Percentiles rank a stretch among this genome's conserved stretches.
Conservation (phyloP, 2,797 vertebrate genomes). For the Pseudotriccus pelzelni region DNA sequence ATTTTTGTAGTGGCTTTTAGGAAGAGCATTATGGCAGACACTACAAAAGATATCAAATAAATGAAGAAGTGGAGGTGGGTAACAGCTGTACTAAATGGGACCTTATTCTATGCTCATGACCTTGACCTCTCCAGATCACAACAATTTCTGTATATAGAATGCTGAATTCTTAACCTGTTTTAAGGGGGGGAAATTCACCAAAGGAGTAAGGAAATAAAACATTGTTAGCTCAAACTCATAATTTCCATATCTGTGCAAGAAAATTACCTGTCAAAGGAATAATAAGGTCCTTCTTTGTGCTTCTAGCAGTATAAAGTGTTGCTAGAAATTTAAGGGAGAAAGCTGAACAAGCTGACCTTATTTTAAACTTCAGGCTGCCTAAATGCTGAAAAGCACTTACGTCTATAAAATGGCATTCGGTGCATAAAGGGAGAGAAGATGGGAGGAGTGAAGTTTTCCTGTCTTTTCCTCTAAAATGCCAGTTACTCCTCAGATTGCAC, state of each 20-base stretch:
- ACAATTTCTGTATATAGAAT: not conserved
- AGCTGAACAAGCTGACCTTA: constrained; percentile 16
- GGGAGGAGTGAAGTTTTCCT: not conserved
- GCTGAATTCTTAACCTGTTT: not conserved
- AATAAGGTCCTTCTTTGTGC: not conserved
- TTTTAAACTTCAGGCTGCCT: not conserved
- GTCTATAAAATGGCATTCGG: not conserved
- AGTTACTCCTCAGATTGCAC: not conserved
- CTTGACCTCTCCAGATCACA: not conserved
- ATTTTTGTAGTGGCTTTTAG: not conserved
- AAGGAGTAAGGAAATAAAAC: not conserved
- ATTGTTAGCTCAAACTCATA: not conserved
- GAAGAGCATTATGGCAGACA: not conserved
- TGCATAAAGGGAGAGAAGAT: not conserved
- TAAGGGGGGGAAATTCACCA: not conserved
- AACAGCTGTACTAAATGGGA: not conserved
- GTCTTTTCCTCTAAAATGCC: not conserved
- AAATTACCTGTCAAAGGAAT: constrained; percentile 34
- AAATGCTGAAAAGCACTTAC: constrained; percentile 3
- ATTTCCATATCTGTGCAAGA: constrained; percentile 19
- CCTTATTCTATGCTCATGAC: not conserved
- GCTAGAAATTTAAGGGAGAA: not conserved
- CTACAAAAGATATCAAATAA: not conserved
- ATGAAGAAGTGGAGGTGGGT: not conserved
- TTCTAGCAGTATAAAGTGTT: not conserved